Evolutionary conservation across 2,888 invertebrate genomes (phyloP).

Genomic region (Apotomis capreana): DNA sequence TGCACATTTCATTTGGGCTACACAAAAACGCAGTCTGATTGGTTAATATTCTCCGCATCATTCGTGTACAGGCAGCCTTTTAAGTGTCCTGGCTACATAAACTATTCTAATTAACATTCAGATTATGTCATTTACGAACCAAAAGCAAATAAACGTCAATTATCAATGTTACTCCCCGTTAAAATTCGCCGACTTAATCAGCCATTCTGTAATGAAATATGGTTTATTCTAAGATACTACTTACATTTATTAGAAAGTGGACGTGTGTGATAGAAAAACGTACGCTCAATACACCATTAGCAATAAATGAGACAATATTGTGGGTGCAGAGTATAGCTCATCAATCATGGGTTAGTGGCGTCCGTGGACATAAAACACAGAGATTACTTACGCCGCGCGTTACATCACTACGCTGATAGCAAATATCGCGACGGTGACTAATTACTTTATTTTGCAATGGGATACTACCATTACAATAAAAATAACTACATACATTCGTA

Average conservation of each 20-base stretch:
- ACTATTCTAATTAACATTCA: background rate
- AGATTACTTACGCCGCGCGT: slow-evolving; percentile 68
- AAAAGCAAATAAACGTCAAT: background rate
- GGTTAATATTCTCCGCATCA: too few relatives aligned
- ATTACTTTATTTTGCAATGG: slow-evolving; percentile 19
- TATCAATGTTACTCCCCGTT: background rate
- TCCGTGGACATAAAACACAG: slow-evolving; percentile 70
- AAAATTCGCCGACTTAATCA: slow-evolving; percentile 1
- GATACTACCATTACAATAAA: background rate
- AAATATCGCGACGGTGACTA: slow-evolving; percentile 34
- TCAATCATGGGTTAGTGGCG: slow-evolving; percentile 72
- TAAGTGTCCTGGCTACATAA: too few relatives aligned
- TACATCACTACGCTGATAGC: slow-evolving; percentile 64
- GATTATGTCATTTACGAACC: background rate
- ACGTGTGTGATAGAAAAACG: slow-evolving; percentile 27
- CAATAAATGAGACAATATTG: slow-evolving; percentile 79
- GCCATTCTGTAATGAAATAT: slow-evolving; percentile 15
- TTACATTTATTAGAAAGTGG: slow-evolving; percentile 38
- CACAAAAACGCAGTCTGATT: too few relatives aligned
- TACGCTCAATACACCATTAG: slow-evolving; percentile 75
- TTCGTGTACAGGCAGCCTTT: too few relatives aligned
- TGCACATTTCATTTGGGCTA: too few relatives aligned
- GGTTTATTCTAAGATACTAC: slow-evolving; percentile 1
- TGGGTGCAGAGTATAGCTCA: slow-evolving; percentile 65
- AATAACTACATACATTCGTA: background rate